These are phyloP conservation scores for Cladorhizidae sp. DNA, from an alignment of 37 sponge, comb jelly and placozoan genomes.

Conservation along the genomic window DNA sequence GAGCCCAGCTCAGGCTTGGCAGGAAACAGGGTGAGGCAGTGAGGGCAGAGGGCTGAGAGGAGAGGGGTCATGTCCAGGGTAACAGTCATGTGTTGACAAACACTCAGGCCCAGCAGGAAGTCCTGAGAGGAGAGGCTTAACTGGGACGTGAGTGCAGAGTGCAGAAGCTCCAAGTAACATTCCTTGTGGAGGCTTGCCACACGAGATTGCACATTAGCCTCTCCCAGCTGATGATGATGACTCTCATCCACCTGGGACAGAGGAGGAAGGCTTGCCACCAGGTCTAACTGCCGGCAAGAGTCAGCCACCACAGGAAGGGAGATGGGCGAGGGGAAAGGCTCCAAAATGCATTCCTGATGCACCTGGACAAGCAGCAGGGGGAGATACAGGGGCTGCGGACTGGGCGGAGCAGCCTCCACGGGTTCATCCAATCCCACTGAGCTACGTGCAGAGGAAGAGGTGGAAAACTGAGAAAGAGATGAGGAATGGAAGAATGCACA, in stretches of 20 bases:
- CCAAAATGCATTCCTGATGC: background rate
- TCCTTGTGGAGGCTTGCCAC: slow-evolving; percentile 16
- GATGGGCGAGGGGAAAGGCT: slow-evolving; percentile 5
- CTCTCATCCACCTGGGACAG: background rate
- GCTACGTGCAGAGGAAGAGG: background rate
- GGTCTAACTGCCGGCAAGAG: background rate
- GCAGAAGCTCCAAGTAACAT: slow-evolving; percentile 31
- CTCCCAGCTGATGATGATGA: background rate
- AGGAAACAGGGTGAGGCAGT: background rate
- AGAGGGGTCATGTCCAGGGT: slow-evolving; percentile 58
- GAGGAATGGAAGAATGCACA: background rate
- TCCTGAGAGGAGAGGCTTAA: slow-evolving; percentile 1
- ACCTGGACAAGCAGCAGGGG: slow-evolving; percentile 38
- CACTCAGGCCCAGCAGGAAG: slow-evolving; percentile 8
- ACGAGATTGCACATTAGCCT: background rate
- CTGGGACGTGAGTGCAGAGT: slow-evolving; percentile 19
- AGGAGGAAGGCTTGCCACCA: background rate
- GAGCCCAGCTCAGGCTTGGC: background rate
- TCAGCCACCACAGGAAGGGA: background rate
- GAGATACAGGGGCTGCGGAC: background rate
- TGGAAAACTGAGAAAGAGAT: background rate
- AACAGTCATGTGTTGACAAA: slow-evolving; percentile 18
- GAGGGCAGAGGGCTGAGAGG: slow-evolving; percentile 40
- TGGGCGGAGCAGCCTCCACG: background rate
- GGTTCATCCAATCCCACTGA: background rate